Conservation (phyloP, 1,140 invertebrate genomes). For the Drosophila trapezifrons region DNA sequence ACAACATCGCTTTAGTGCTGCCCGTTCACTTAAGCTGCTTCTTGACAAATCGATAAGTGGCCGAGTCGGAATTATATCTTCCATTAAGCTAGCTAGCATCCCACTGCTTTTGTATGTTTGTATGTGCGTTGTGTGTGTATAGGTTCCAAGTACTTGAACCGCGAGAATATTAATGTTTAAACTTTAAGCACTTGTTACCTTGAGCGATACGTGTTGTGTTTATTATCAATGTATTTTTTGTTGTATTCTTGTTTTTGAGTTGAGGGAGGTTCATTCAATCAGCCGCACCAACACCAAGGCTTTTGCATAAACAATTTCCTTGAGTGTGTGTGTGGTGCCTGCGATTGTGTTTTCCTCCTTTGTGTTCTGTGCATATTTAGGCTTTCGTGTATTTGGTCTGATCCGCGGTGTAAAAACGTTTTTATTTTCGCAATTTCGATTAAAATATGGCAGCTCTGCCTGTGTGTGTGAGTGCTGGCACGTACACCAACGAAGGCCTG, state of each 20-base stretch:
- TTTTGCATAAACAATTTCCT: constrained; percentile 6
- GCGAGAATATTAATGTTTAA: constrained; percentile 56
- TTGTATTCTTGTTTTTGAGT: constrained; percentile 47
- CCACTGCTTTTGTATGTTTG: constrained; percentile 16
- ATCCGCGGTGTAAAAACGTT: constrained; percentile 63
- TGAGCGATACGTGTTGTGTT: constrained; percentile 45
- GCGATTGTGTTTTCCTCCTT: constrained; percentile 53
- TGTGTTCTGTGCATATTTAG: constrained; percentile 47
- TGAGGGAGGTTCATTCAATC: constrained; percentile 79
- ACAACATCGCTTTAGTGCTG: constrained; percentile 17
- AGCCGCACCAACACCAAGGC: constrained; percentile 26
- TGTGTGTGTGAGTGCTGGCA: constrained; percentile 10
- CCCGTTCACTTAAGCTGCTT: constrained; percentile 41
- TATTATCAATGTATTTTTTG: constrained; percentile 40
- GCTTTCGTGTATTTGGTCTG: constrained; percentile 21
- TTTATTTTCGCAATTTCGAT: constrained; percentile 70
- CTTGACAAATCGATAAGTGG: constrained; percentile 75
- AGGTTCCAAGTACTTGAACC: constrained; percentile 53
- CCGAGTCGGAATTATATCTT: constrained; percentile 33
- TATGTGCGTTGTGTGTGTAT: constrained; percentile 24
- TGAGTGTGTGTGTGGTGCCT: constrained; percentile 3
- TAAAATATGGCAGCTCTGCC: constrained; percentile 57
- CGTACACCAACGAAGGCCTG: constrained; percentile 23
- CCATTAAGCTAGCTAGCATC: constrained; percentile 12
- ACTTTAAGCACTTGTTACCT: constrained; percentile 80